Conservation (phyloP, 2,888 invertebrate genomes). For the Torymus aiolomorphi region DNA sequence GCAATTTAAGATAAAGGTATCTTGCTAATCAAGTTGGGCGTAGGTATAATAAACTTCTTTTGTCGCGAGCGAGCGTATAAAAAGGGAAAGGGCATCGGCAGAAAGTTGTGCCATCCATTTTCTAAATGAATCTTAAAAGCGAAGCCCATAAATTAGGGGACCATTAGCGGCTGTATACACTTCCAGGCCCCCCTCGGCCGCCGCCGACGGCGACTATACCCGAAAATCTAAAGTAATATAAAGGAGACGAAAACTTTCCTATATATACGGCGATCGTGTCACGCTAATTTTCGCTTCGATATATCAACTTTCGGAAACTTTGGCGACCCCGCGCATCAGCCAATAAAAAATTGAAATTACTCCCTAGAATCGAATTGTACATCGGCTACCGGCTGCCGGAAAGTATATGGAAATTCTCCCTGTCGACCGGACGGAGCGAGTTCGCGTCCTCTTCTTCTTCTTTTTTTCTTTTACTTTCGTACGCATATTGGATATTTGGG, state of each 20-base stretch:
- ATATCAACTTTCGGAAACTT: neutral
- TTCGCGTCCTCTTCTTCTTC: neutral
- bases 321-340: neutral
- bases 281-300: conserved; percentile 38
- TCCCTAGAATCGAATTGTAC: neutral
- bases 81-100: neutral
- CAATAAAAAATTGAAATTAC: too few relatives aligned
- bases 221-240: conserved; percentile 1
- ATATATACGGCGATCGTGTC: neutral
- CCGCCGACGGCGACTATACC: neutral
- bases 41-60: too few relatives aligned
- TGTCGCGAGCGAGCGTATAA: neutral
- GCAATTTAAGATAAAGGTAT: too few relatives aligned
- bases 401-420: conserved; percentile 18
- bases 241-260: conserved; percentile 6
- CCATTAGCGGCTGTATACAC: neutral
- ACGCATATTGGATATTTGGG: conserved; percentile 39
- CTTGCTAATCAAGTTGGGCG: too few relatives aligned
- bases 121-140: conserved; percentile 41
- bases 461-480: neutral
- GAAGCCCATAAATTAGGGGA: conserved; percentile 33
- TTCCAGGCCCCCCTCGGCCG: neutral
- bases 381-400: neutral
- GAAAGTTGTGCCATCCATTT: conserved; percentile 31
- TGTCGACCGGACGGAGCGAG: neutral